A percentile compares a stretch with the other conserved stretches of the same genome.
These are phyloP conservation scores for Toxotes lorentzi DNA, from an alignment of 2,797 vertebrate species.

Conservation along the genomic window DNA sequence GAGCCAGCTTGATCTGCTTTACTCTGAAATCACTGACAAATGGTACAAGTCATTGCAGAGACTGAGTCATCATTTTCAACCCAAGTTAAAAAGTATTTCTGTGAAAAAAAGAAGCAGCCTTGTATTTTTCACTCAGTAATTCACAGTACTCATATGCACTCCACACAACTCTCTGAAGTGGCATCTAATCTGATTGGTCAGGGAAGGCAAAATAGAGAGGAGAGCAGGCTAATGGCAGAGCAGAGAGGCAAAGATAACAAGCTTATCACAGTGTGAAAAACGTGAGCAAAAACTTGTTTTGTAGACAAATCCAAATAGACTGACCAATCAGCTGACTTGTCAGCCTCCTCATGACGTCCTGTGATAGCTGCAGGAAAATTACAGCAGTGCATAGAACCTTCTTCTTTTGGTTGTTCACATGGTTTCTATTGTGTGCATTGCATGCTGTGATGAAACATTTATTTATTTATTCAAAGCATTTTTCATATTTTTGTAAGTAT, in stretches of 20 bases:
- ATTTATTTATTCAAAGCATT: not conserved
- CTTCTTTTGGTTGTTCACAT: not conserved
- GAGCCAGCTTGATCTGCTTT: constrained; percentile 33
- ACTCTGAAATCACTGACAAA: constrained; percentile 42
- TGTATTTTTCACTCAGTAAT: constrained; percentile 32
- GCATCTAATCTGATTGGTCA: constrained; percentile 67
- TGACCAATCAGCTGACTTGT: constrained; percentile 32
- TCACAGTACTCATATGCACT: constrained; percentile 36
- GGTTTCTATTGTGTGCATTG: not conserved
- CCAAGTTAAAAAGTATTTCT: constrained; percentile 38
- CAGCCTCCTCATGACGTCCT: not conserved
- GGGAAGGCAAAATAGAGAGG: constrained; percentile 44
- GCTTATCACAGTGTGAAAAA: constrained; percentile 52
- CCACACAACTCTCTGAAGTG: constrained; percentile 51
- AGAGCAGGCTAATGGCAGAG: constrained; percentile 56
- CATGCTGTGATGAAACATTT: not conserved
- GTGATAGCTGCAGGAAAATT: not conserved
- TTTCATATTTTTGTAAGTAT: not conserved
- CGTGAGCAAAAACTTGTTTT: constrained; percentile 26
- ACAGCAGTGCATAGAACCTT: not conserved
- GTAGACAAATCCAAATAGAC: constrained; percentile 26
- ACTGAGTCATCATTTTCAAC: constrained; percentile 43
- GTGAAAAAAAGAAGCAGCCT: constrained; percentile 7
- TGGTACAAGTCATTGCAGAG: constrained; percentile 25
- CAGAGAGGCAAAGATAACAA: constrained; percentile 57